Evolutionary conservation across 1,140 invertebrate genomes (phyloP).

Genomic region (Pogonomyrmex barbatus): DNA sequence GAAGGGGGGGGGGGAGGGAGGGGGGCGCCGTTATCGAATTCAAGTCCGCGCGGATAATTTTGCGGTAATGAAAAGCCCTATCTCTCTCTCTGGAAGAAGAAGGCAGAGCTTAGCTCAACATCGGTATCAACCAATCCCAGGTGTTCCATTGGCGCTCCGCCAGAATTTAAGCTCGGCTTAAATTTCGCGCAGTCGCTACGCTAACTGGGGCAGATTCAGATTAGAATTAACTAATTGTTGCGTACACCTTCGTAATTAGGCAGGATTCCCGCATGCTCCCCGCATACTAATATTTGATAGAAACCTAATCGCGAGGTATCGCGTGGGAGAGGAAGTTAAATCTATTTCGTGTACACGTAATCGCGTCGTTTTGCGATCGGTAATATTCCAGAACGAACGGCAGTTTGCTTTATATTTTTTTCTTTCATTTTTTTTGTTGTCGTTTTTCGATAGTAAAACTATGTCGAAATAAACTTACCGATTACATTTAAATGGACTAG

Average conservation of each 20-base stretch:
- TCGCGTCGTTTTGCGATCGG: neutral
- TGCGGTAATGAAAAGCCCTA: conserved; percentile 65
- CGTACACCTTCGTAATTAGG: conserved; percentile 70
- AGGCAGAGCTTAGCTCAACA: conserved; percentile 65
- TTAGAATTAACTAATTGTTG: conserved; percentile 78
- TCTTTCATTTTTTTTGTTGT: too few relatives aligned
- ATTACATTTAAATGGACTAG: conserved; percentile 94
- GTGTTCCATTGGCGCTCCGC: conserved; percentile 73
- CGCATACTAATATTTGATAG: conserved; percentile 65
- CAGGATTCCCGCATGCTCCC: conserved; percentile 37
- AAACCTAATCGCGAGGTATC: conserved; percentile 38
- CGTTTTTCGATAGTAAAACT: neutral
- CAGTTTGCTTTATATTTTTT: neutral
- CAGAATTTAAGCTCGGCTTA: conserved; percentile 75
- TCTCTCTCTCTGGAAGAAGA: conserved; percentile 14
- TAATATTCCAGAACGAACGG: neutral
- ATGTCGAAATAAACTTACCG: conserved; percentile 88
- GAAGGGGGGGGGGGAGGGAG: too few relatives aligned
- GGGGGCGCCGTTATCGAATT: conserved; percentile 32
- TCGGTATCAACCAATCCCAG: conserved; percentile 75
- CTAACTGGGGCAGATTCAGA: conserved; percentile 72
- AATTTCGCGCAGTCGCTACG: conserved; percentile 63
- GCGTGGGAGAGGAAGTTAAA: neutral
- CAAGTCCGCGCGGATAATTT: conserved; percentile 70
- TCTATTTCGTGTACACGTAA: neutral